Base-by-base conservation (phyloP, 2,888 invertebrate genomes). In the Pogonocherus hispidulus region DNA sequence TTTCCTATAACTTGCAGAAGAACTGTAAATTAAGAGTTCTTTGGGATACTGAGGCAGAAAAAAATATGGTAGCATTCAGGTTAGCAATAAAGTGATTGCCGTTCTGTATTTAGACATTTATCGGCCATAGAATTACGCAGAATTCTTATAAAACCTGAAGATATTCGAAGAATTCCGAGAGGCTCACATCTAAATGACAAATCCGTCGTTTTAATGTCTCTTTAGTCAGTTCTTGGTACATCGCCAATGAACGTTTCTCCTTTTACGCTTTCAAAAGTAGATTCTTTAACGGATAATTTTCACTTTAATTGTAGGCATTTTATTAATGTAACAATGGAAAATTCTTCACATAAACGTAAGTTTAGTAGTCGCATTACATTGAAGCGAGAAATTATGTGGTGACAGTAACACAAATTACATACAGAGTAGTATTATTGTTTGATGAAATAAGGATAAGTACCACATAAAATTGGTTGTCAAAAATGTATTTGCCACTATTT, bases 131-230 rank as follows among this genome's bases (percentile, higher is more conserved):
- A 62, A 62, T 62, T 62, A 37, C 62, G 37, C 51, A 51, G 37
- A 20, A 46, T 64, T 64, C 66, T 59, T 64, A 32, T 59, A 64
- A 49, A 64, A 22, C 49, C 52, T 64, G 64, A 35, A 51, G 37
- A 37, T 62, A 62, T 62, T 51, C 51, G 51, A 62, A 49, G 64
- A 64, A 64, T 64, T 41, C 22, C 37, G 47, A 55, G 55, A 63
- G 20, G 32, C 49, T 64, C 55, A 46, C 64, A 64, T 64, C 64
- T 55, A 64, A 55, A 55, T 64, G 55, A 64, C 64, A 47, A 64
- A 64, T 64, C 44, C 37, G 64, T 64, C 64, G 55, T 23, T 14
- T 35, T 46, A 37, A 62, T 62, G 62, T 37, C 51, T 62, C 51
- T 46, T 62, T 62, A 62, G 62, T 62, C 14, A 51, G 51, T 51